phyloP scores from a whole-genome alignment of 2,888 invertebrate species.

The Pyrrhosoma nymphula region DNA sequence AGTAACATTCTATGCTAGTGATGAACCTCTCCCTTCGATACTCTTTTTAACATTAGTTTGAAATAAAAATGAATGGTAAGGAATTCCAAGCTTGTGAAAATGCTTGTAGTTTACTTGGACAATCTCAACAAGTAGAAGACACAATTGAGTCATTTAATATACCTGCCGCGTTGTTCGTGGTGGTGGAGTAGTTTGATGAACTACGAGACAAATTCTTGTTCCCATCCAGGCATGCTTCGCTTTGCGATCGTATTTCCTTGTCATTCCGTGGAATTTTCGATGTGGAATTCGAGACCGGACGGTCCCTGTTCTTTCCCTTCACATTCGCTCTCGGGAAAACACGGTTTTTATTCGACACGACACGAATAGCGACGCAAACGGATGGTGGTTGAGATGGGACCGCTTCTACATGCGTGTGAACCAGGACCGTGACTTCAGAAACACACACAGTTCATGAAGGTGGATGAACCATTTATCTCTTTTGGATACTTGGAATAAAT shows the following conservation, averaged over 20 bases:
- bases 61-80: too few relatives aligned
- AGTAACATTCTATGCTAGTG: too few relatives aligned
- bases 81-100: too few relatives aligned
- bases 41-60: too few relatives aligned
- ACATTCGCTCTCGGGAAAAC: background rate
- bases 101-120: too few relatives aligned
- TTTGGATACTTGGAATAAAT: too few relatives aligned
- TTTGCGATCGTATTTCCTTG: background rate
- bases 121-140: too few relatives aligned
- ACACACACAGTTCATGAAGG: background rate
- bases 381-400: background rate
- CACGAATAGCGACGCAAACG: background rate
- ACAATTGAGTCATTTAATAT: too few relatives aligned
- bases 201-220: background rate
- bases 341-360: background rate
- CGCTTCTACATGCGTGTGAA: background rate
- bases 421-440: background rate
- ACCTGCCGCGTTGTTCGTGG: too few relatives aligned
- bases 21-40: too few relatives aligned
- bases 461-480: background rate
- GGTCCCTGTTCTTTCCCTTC: background rate
- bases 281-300: background rate
- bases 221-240: background rate
- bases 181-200: too few relatives aligned
- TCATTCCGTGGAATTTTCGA: background rate